A percentile compares a stretch with the other conserved stretches of the same genome.
Evolutionary conservation across 2,113 vertebrate genomes (phyloP).

Genomic region (Bubalus kerabau): DNA sequence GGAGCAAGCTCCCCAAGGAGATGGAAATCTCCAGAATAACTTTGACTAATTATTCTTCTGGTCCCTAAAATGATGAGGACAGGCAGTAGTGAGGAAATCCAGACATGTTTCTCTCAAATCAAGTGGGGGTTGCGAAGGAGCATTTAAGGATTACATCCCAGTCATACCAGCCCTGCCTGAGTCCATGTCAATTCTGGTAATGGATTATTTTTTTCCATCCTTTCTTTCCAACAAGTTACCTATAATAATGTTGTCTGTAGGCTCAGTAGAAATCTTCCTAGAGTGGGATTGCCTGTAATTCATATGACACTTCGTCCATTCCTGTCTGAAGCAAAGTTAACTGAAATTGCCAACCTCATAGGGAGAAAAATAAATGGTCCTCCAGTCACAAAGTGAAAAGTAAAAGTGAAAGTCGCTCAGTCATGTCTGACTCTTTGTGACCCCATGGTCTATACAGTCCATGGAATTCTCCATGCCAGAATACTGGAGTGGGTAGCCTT

Average conservation of each 20-base stretch:
- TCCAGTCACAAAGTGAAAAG: background rate
- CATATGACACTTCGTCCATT: background rate
- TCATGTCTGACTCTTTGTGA: background rate
- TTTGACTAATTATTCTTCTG: background rate
- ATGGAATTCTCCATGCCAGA: background rate
- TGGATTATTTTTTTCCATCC: background rate
- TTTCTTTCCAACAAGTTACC: background rate
- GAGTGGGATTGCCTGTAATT: background rate
- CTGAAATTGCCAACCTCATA: background rate
- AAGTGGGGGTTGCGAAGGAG: background rate
- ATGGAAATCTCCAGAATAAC: background rate
- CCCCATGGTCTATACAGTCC: background rate
- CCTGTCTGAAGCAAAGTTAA: background rate
- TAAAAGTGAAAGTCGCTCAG: background rate
- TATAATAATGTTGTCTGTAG: background rate
- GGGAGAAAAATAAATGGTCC: background rate
- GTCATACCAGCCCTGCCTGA: background rate
- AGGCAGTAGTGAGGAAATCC: background rate
- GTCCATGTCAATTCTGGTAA: background rate
- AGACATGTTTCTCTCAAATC: background rate
- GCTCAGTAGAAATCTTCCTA: background rate
- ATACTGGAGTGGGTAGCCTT: background rate
- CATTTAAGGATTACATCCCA: background rate
- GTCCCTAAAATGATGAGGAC: background rate
- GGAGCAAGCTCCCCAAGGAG: background rate